Base-by-base conservation (phyloP, 2,888 invertebrate genomes). In the Panorpa germanica region DNA sequence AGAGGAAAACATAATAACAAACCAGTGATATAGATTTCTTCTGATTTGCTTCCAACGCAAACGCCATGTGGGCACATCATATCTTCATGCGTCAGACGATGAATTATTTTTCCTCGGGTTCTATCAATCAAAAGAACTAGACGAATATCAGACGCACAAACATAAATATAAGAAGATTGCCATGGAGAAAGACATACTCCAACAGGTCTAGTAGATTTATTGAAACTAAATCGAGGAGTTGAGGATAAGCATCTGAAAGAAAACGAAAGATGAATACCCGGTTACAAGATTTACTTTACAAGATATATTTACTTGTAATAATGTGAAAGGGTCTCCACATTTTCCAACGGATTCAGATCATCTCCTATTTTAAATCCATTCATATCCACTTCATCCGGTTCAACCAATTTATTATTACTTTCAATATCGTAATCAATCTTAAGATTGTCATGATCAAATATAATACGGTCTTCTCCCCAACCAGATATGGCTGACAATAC, bases 121-220 rank as follows among this genome's bases (percentile, higher is more conserved):
- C 57, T 45, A 32, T 60, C 60, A 13, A 60, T 53, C 4, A 59
- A 13, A 26, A 26, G 27, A 22, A 32, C 23, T 4, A 32, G n/a
- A 9, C 21, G 25, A 26, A 26, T 32, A 22, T 32, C 31, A 4
- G 31, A 32, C 2, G 27, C 31, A 9, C 22, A 21, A 27, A 32
- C 23, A 14, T n/a, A n/a, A n/a, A n/a, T 32, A 32, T 12, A 32
- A 32, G 44, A 33, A 25, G 40, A 37, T 50, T 57, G 58, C 61
- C 70, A 71, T 0, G 69, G 69, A 18, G 72, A 61, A 8, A 71
- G 53, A 1, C 65, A 68, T 1, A 81, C 52, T 2, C 78, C 78
- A 13, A 70, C 62, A 0, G 78, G 78, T 40, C 76, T 57, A 2
- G 65, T 60, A 24, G 61, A 57, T 46, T 65, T 60, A 21, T 57